These are phyloP conservation scores for Bradypodion ventrale DNA, from an alignment of 2,797 vertebrate genomes.

Conservation along the genomic window DNA sequence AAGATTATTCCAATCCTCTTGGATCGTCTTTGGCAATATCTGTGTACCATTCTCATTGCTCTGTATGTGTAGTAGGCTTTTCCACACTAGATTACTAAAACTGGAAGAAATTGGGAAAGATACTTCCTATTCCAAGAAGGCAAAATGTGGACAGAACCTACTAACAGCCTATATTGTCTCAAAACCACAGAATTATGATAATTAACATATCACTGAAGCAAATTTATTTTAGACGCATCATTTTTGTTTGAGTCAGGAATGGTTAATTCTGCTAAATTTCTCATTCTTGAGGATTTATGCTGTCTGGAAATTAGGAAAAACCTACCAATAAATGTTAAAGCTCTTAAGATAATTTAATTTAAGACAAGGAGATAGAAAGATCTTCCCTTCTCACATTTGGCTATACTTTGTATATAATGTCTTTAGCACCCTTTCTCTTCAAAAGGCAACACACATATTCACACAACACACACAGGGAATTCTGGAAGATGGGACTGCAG, in stretches of 20 bases:
- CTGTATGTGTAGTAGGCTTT: background rate
- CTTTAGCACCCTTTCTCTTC: too few relatives aligned
- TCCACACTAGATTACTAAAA: background rate
- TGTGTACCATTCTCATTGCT: background rate
- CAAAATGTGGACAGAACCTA: background rate
- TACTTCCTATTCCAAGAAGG: background rate
- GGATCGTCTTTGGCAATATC: background rate
- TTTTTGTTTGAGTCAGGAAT: background rate
- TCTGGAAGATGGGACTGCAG: too few relatives aligned
- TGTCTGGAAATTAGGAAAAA: too few relatives aligned
- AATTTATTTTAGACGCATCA: background rate
- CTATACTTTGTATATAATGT: too few relatives aligned
- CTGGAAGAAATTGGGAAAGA: background rate
- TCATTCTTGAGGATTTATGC: too few relatives aligned
- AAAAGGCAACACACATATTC: too few relatives aligned
- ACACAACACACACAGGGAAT: too few relatives aligned
- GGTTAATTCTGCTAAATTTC: too few relatives aligned
- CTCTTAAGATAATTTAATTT: too few relatives aligned
- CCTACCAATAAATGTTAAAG: too few relatives aligned
- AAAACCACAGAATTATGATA: background rate
- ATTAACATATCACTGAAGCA: background rate
- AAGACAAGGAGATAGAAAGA: too few relatives aligned
- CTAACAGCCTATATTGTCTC: background rate
- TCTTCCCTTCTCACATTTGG: too few relatives aligned
- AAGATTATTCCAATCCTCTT: background rate